Conservation (phyloP, 2,797 vertebrate species). For the Champsocephalus gunnari region DNA sequence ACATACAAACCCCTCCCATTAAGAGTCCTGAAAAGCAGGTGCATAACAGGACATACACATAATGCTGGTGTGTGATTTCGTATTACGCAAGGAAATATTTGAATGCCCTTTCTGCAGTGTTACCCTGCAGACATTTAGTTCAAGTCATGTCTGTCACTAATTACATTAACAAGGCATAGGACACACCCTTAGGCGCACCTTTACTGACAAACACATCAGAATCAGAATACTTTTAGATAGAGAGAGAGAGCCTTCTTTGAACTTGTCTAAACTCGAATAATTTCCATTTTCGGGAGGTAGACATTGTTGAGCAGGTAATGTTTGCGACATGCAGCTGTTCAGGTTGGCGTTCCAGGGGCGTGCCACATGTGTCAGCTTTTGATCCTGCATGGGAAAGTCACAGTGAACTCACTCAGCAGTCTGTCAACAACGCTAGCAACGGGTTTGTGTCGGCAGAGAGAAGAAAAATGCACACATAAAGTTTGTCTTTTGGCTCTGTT, state of each 20-base stretch:
- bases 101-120: constrained; percentile 20
- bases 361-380: constrained; percentile 41
- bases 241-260: background rate
- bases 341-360: constrained; percentile 54
- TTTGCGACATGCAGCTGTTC: constrained; percentile 1
- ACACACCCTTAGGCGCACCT: constrained; percentile 65
- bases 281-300: background rate
- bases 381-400: constrained; percentile 30
- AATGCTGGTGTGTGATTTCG: constrained; percentile 34
- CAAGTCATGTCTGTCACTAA: constrained; percentile 13
- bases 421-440: background rate
- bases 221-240: background rate
- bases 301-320: constrained; percentile 5
- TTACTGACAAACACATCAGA: constrained; percentile 17
- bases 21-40: constrained; percentile 37
- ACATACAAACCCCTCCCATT: constrained; percentile 11
- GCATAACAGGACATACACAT: constrained; percentile 2
- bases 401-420: constrained; percentile 12
- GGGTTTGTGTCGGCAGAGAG: background rate
- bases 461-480: background rate
- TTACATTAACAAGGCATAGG: constrained; percentile 5
- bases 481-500: constrained; percentile 16
- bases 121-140: constrained; percentile 45
- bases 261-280: background rate
- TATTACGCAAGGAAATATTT: constrained; percentile 32